Evolutionary conservation across 1,140 invertebrate species (phyloP).

Genomic region (Cyclargus thomasi): DNA sequence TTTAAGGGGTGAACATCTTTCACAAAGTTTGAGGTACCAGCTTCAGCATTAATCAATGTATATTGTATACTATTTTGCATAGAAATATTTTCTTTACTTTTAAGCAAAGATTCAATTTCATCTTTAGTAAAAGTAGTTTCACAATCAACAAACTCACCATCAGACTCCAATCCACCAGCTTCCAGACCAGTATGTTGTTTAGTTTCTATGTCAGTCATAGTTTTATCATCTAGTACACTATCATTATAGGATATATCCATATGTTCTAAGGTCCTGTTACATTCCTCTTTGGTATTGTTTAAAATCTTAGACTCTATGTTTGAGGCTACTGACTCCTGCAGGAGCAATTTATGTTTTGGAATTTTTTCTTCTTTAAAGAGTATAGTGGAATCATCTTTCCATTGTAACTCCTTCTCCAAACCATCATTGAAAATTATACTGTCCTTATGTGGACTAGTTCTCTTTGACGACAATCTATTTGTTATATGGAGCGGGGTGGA

Average conservation of each 20-base stretch:
- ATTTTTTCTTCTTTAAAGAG: slow-evolving; percentile 61
- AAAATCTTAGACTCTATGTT: slow-evolving; percentile 11
- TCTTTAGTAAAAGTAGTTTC: slow-evolving; percentile 48
- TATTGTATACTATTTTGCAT: background rate
- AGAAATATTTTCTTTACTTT: slow-evolving; percentile 9
- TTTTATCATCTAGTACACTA: slow-evolving; percentile 37
- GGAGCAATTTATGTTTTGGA: slow-evolving; percentile 55
- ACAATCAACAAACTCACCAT: slow-evolving; percentile 63
- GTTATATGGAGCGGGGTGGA: slow-evolving; percentile 51
- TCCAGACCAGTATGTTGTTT: slow-evolving; percentile 23
- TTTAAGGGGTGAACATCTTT: background rate
- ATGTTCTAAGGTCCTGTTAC: slow-evolving; percentile 45
- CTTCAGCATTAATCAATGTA: background rate
- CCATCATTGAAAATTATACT: slow-evolving; percentile 60
- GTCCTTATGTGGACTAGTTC: slow-evolving; percentile 54
- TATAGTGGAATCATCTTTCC: slow-evolving; percentile 63
- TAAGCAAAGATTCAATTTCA: slow-evolving; percentile 14
- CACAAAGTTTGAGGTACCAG: background rate
- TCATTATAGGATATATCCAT: slow-evolving; percentile 59
- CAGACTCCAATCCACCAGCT: slow-evolving; percentile 38
- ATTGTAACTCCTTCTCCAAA: slow-evolving; percentile 56
- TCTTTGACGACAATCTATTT: slow-evolving; percentile 38
- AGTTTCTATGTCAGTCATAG: slow-evolving; percentile 28
- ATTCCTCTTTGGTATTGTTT: slow-evolving; percentile 23
- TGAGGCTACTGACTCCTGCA: slow-evolving; percentile 26